Conservation (phyloP, 2,888 invertebrate species). For the Rotaria magnacalcarata region DNA sequence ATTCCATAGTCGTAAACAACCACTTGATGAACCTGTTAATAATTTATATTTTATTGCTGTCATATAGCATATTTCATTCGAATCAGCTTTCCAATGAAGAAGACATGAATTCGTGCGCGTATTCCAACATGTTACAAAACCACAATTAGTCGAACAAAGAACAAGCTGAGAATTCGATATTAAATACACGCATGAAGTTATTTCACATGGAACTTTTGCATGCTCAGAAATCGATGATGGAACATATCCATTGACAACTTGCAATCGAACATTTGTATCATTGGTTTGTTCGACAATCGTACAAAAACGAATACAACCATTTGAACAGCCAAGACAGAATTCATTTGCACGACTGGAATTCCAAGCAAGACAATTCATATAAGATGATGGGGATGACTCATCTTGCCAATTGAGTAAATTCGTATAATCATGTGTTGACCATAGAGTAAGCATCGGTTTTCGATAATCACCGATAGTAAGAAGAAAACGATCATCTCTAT, state of each 20-base stretch:
- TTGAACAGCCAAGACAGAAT: conserved; percentile 55
- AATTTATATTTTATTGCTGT: conserved; percentile 34
- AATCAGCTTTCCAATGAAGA: conserved; percentile 58
- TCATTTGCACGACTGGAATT: conserved; percentile 50
- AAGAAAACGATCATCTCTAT: conserved; percentile 47
- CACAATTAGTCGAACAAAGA: conserved; percentile 54
- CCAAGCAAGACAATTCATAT: conserved; percentile 39
- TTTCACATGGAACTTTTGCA: conserved; percentile 49
- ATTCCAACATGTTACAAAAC: conserved; percentile 58
- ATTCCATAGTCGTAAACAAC: conserved; percentile 45
- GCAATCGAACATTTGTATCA: conserved; percentile 43
- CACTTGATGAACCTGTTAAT: conserved; percentile 44
- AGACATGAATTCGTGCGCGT: conserved; percentile 56
- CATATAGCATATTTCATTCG: conserved; percentile 53
- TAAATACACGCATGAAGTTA: conserved; percentile 55
- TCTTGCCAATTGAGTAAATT: conserved; percentile 9
- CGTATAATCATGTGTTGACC: conserved; percentile 43
- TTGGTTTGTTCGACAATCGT: conserved; percentile 52
- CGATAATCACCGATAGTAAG: conserved; percentile 43
- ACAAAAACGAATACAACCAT: conserved; percentile 55
- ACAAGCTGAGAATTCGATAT: conserved; percentile 53
- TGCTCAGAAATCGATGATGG: conserved; percentile 48
- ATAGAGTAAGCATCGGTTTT: conserved; percentile 41
- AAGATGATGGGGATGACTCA: not conserved
- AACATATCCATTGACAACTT: conserved; percentile 55